Evolutionary conservation across 2,888 invertebrate species (phyloP).

Genomic region (Portevinia maculata): DNA sequence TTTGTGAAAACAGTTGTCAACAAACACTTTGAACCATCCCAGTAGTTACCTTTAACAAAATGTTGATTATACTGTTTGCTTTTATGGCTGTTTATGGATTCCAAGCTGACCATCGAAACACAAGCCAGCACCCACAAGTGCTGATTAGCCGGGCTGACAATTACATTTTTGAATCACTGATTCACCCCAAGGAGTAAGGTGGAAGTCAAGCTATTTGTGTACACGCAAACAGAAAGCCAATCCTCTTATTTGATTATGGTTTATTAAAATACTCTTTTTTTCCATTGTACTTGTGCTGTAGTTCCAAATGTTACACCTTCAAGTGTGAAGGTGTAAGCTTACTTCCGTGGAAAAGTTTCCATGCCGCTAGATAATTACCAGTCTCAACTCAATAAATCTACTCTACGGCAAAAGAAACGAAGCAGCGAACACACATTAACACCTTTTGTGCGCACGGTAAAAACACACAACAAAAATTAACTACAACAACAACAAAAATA

Average conservation of each 20-base stretch:
- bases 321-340: conserved; percentile 66
- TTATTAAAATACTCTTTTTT: conserved; percentile 53
- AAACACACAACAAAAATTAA: neutral
- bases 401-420: conserved; percentile 26
- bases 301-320: conserved; percentile 54
- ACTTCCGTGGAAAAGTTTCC: conserved; percentile 63
- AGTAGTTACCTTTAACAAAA: conserved; percentile 47
- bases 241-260: conserved; percentile 63
- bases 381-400: conserved; percentile 69
- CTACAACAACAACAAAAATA: conserved; percentile 17
- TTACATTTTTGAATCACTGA: conserved; percentile 63
- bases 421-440: conserved; percentile 42
- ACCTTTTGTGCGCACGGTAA: conserved; percentile 23
- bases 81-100: conserved; percentile 53
- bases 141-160: conserved; percentile 34
- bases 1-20: conserved; percentile 63
- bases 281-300: conserved; percentile 3
- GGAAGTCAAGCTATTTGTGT: conserved; percentile 52
- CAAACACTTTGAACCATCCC: conserved; percentile 36
- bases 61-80: conserved; percentile 59
- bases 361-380: conserved; percentile 70
- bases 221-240: conserved; percentile 63
- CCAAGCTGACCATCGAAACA: neutral
- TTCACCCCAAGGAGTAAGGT: conserved; percentile 50
- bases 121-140: neutral